Conservation (phyloP, 2,888 invertebrate genomes). For the Furcula furcula region DNA sequence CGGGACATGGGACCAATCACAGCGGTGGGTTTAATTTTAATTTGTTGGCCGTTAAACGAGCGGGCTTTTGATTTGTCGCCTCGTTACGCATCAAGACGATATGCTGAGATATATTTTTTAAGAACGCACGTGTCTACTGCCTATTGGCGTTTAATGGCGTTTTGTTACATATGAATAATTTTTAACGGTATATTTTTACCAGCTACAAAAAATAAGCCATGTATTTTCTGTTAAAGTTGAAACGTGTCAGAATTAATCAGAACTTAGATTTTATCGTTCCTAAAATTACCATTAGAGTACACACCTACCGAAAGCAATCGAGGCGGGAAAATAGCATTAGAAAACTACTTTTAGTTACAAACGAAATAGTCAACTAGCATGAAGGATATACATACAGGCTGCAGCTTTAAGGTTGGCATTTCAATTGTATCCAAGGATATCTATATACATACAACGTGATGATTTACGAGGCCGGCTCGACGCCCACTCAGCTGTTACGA, state of each 20-base stretch:
- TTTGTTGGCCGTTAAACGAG: slow-evolving; percentile 62
- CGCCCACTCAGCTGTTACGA: slow-evolving; percentile 10
- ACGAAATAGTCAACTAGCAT: no score
- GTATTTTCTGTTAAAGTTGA: no score
- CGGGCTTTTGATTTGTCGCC: slow-evolving; percentile 63
- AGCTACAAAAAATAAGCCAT: no score
- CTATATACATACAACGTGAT: slow-evolving; percentile 4
- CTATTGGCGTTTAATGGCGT: slow-evolving; percentile 3
- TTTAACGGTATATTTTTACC: neutral
- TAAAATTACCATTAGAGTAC: no score
- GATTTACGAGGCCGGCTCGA: slow-evolving; percentile 15
- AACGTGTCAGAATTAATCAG: no score
- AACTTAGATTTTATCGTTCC: no score
- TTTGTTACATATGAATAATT: neutral
- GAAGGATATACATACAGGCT: neutral
- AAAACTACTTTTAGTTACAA: no score
- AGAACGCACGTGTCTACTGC: slow-evolving; percentile 20
- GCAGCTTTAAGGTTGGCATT: neutral
- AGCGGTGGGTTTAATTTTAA: slow-evolving; percentile 68
- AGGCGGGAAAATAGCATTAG: no score
- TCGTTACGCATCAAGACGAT: slow-evolving; percentile 43
- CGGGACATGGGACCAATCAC: slow-evolving; percentile 53
- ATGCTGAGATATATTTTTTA: slow-evolving; percentile 35
- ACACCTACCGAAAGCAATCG: no score
- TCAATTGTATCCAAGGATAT: neutral